Evolutionary conservation across 2,113 vertebrate species (phyloP), one percentile per base, ranked within the genome.

Genomic region (Dendrocopos noguchii): DNA sequence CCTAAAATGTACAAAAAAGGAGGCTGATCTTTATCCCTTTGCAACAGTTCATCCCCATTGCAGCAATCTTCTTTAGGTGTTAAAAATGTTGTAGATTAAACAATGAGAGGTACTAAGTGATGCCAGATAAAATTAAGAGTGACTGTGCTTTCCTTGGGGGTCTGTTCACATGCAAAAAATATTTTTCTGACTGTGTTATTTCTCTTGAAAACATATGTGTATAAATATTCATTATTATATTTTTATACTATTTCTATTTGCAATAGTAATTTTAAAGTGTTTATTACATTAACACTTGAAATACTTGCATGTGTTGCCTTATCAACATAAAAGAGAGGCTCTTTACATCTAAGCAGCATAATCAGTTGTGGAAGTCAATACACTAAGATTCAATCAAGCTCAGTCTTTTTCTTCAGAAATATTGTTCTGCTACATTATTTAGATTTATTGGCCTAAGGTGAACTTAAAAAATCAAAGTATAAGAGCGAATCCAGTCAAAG

Each of bases 1-100:
- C 44, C 19, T 28, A 21, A 28, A 76, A 4, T 0, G 2, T 9
- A 44, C 1, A 0, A 39, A 86, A 86, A 75, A 20, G 7, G 8
- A 80, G 7, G 6, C 10, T 60, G 53, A 82, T 46, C 25, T 76
- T 80, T 36, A 52, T 15, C 15, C 80, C 18, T 59, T 42, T 28
- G 17, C 29, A 80, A 5, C 28, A 42, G 29, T 27, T 42, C 12
- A 47, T 39, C 3, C 6, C 6, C 39, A 24, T 36, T 76, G 52
- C 53, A 60, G 12, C 16, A 18, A 20, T 33, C 24, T 88, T 22
- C 4, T 46, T 68, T 80, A 77, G 52, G 5, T 22, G 28, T 28
- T n/a, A 77, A 19, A 87, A 82, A 47, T 42, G 18, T 9, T 24
- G 11, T 14, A 57, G 28, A 65, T 28, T 73, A 50, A 64, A 33